Evolutionary conservation across 2,888 invertebrate species (phyloP), one percentile per base, ranked within the genome.

Genomic region (Pammene aurita): DNA sequence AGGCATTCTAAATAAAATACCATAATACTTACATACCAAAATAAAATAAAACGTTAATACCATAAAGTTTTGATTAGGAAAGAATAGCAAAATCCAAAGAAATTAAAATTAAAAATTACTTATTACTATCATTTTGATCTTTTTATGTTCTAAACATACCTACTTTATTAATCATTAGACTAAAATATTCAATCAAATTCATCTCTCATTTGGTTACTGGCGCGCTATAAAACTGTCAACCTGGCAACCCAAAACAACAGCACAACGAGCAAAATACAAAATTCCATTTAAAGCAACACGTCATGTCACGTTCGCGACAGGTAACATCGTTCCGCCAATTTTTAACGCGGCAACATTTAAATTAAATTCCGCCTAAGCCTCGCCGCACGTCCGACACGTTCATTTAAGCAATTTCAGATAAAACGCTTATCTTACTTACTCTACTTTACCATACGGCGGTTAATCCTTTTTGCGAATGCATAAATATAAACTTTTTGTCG

Each of bases 271-370:
- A 60, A 65, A 69, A 69, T 64, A 65, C 63, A 68, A 58, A 64
- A 41, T 60, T 65, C 65, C 69, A 69, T 69, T 69, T 69, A 60
- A 60, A 65, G 60, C 72, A 70, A 65, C 72, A 63, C 66, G 72
- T 74, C 73, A 73, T 72, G 72, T 72, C 72, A 66, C 71, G 67
- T 69, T 72, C 65, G 79, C 82, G 86, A 83, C 88, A 89, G 89
- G 90, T 90, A 88, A 84, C 85, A 82, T 78, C 82, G 84, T 82
- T 82, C 76, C 80, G 78, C 77, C 86, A 86, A 85, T 88, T 89
- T 90, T 90, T 89, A 87, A 87, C 87, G 78, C 78, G 85, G 74
- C 84, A 83, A 87, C 88, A 86, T 89, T 89, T 89, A 89, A 89
- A 90, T 90, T 88, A 89, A 88, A 89, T 88, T 89, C 88, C 67